Evolutionary conservation across 2,113 vertebrate species (phyloP).

Genomic region (Halichoeres trimaculatus): DNA sequence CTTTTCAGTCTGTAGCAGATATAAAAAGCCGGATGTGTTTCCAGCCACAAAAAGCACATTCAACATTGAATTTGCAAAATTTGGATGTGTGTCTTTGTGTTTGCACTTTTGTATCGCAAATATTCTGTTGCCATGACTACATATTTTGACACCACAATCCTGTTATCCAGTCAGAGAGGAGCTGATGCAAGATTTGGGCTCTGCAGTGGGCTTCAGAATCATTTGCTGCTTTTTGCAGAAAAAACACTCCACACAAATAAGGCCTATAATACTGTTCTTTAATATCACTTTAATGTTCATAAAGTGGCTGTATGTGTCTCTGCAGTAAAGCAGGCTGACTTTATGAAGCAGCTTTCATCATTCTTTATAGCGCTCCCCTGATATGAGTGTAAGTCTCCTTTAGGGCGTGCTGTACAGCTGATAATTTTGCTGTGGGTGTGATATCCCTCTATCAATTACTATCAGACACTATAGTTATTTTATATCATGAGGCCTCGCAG

Average conservation of each 20-base stretch:
- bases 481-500: conserved; percentile 23
- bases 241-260: conserved; percentile 21
- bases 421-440: conserved; percentile 21
- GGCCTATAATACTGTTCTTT: conserved; percentile 6
- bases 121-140: conserved; percentile 58
- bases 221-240: conserved; percentile 1
- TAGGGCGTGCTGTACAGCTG: conserved; percentile 24
- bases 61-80: no score
- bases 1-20: no score
- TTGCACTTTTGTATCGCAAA: conserved; percentile 15
- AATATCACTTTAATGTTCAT: conserved; percentile 20
- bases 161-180: conserved; percentile 9
- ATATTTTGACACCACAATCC: conserved; percentile 10
- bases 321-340: conserved; percentile 9
- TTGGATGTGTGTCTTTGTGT: neutral
- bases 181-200: conserved; percentile 11
- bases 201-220: neutral
- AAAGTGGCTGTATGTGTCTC: conserved; percentile 37
- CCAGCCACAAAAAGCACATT: no score
- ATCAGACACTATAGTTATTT: conserved; percentile 42
- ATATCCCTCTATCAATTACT: conserved; percentile 42
- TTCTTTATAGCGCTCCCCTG: conserved; percentile 20
- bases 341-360: conserved; percentile 40
- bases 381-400: conserved; percentile 27
- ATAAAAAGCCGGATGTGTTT: no score